Evolutionary conservation across 1,140 invertebrate species (phyloP).

Genomic region (Zaprionus gabonicus): DNA sequence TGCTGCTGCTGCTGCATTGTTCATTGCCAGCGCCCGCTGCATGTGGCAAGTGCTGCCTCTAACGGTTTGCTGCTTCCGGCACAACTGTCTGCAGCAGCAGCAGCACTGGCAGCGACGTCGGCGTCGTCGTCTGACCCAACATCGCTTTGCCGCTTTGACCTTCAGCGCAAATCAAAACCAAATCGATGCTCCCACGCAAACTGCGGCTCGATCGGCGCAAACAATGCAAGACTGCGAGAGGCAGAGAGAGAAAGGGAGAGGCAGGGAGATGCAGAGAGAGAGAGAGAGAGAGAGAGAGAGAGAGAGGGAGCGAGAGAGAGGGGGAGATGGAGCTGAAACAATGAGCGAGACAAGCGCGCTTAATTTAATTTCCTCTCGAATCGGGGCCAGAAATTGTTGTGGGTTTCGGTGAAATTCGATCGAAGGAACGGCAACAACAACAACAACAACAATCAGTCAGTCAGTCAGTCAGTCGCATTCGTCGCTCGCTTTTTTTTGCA

Average conservation of each 20-base stretch:
- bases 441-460: slow-evolving; percentile 58
- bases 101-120: background rate
- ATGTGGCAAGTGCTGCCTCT: slow-evolving; percentile 11
- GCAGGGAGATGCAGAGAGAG: background rate
- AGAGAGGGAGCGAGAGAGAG: background rate
- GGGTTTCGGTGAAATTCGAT: slow-evolving; percentile 72
- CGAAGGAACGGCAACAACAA: slow-evolving; percentile 57
- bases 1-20: slow-evolving; percentile 12
- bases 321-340: slow-evolving; percentile 14
- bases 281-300: slow-evolving; percentile 18
- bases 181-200: slow-evolving; percentile 80
- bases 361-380: slow-evolving; percentile 79
- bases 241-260: background rate
- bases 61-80: slow-evolving; percentile 46
- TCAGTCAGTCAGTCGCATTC: background rate
- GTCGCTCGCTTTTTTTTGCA: slow-evolving; percentile 65
- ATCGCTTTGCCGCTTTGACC: slow-evolving; percentile 29
- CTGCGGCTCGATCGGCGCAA: slow-evolving; percentile 39
- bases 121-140: background rate
- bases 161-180: slow-evolving; percentile 52
- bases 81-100: slow-evolving; percentile 22
- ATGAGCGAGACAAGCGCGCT: slow-evolving; percentile 64
- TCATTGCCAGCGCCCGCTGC: slow-evolving; percentile 6
- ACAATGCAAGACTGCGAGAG: background rate
- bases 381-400: slow-evolving; percentile 20